Percentiles rank a stretch among this genome's conserved stretches.
Evolutionary conservation across 2,888 invertebrate genomes (phyloP).

Genomic region (Orthosia gracilis): DNA sequence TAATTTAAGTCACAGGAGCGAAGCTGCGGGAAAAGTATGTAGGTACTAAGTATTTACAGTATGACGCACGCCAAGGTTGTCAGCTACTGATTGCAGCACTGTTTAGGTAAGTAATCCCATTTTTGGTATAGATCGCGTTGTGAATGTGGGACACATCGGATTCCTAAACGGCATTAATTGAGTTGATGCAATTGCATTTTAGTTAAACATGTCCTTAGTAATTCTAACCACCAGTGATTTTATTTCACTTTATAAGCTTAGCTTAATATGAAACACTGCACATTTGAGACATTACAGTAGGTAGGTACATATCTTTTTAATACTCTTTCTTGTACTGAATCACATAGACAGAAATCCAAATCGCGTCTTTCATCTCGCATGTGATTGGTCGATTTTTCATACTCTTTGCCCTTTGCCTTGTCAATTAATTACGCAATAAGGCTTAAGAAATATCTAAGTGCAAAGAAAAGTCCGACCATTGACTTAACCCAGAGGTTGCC

Average conservation of each 20-base stretch:
- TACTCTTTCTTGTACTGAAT: too few relatives aligned
- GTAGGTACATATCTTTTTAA: too few relatives aligned
- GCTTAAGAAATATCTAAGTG: too few relatives aligned
- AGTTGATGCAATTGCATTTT: slow-evolving; percentile 24
- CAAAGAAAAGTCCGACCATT: background rate
- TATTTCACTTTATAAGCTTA: background rate
- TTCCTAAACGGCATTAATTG: slow-evolving; percentile 49
- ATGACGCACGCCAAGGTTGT: slow-evolving; percentile 13
- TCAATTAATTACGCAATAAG: too few relatives aligned
- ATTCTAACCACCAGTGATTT: background rate
- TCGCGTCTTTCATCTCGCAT: too few relatives aligned
- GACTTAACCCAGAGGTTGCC: background rate
- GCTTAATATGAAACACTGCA: background rate
- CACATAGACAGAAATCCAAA: too few relatives aligned
- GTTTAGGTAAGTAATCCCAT: slow-evolving; percentile 37
- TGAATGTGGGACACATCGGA: slow-evolving; percentile 43
- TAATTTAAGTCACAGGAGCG: background rate
- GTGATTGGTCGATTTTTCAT: too few relatives aligned
- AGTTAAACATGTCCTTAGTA: background rate
- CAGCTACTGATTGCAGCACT: slow-evolving; percentile 27
- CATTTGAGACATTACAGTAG: too few relatives aligned
- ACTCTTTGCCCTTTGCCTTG: too few relatives aligned
- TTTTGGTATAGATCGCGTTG: slow-evolving; percentile 47
- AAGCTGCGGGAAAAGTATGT: background rate
- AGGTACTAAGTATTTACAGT: background rate